These are phyloP conservation scores for Parauchenoglanis punctatus DNA, from an alignment of 2,797 vertebrate genomes.

Conservation along the genomic window DNA sequence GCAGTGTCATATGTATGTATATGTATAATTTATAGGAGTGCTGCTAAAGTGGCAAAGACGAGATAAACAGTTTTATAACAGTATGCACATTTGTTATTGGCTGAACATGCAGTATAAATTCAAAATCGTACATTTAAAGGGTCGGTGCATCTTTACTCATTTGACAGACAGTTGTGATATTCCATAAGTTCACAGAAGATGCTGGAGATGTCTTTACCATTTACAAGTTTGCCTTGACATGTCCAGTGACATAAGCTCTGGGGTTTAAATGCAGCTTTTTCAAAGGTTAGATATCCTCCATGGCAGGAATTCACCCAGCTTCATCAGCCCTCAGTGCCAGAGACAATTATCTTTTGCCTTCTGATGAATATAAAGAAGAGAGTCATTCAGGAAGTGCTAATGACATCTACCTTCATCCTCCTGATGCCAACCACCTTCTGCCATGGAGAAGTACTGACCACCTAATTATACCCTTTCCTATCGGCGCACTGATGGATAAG, in stretches of 20 bases:
- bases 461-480: conserved; percentile 45
- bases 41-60: not conserved
- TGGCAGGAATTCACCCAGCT: not conserved
- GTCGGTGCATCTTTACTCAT: not conserved
- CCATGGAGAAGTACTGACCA: conserved; percentile 14
- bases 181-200: not conserved
- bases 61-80: not conserved
- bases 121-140: not conserved
- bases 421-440: conserved; percentile 20
- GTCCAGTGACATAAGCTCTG: not conserved
- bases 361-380: not conserved
- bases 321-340: not conserved
- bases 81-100: not conserved
- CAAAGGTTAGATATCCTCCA: not conserved
- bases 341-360: not conserved
- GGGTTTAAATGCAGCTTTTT: not conserved
- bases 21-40: not conserved
- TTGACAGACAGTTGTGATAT: not conserved
- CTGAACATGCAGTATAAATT: not conserved
- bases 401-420: conserved; percentile 30
- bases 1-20: not conserved
- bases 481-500: conserved; percentile 43
- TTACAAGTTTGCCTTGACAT: not conserved
- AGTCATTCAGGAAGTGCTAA: conserved; percentile 14
- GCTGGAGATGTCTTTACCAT: not conserved